Evolutionary conservation across 2,797 vertebrate species (phyloP).

Genomic region (Microctenopoma steveboyesi): DNA sequence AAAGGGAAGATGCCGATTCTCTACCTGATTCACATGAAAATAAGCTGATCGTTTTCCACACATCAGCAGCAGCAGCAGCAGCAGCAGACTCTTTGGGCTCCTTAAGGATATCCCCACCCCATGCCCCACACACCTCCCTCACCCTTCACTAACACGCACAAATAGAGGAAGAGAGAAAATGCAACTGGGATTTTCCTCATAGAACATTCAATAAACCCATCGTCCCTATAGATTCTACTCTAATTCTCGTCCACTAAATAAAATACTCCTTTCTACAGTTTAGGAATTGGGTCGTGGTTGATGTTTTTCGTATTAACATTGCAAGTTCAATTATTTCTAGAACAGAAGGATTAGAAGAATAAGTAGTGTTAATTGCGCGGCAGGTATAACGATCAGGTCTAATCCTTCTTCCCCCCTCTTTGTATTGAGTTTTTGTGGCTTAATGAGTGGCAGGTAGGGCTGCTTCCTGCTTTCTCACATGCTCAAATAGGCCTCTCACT

Average conservation of each 20-base stretch:
- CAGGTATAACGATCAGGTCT: conserved; percentile 89
- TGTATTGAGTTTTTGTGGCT: conserved; percentile 86
- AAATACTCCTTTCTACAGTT: conserved; percentile 24
- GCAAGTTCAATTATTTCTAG: conserved; percentile 79
- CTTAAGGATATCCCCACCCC: neutral
- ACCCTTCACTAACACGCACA: neutral
- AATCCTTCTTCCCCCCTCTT: conserved; percentile 82
- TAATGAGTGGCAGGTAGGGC: conserved; percentile 89
- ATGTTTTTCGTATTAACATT: conserved; percentile 54
- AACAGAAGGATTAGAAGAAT: conserved; percentile 83
- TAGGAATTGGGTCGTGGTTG: conserved; percentile 9
- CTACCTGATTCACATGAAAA: conserved; percentile 56
- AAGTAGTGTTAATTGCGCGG: conserved; percentile 87
- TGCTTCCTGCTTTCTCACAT: conserved; percentile 88
- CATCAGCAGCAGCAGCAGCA: conserved; percentile 30
- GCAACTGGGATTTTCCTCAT: conserved; percentile 1
- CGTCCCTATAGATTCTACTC: conserved; percentile 29
- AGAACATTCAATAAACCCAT: conserved; percentile 25
- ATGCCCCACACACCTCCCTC: neutral
- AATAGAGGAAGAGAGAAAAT: neutral
- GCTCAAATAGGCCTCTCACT: conserved; percentile 85
- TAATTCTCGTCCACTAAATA: conserved; percentile 33
- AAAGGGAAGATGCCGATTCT: conserved; percentile 41
- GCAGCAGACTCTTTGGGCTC: conserved; percentile 27
- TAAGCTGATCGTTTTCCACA: conserved; percentile 45